phyloP scores from a whole-genome alignment of 2,797 vertebrate species.

The Ptychadena robeensis region DNA sequence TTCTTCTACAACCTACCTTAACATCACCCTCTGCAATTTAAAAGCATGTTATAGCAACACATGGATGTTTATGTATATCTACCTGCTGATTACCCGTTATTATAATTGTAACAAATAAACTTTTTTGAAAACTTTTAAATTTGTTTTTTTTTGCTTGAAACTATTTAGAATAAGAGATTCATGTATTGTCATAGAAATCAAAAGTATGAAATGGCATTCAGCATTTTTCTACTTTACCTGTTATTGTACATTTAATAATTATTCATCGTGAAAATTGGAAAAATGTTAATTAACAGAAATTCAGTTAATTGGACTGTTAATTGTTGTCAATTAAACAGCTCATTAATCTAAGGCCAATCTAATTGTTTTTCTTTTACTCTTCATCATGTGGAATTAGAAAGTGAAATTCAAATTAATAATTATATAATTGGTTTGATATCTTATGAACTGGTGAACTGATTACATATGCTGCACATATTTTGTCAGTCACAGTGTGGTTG shows the following conservation, averaged over 20 bases:
- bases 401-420: conserved; percentile 60
- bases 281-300: conserved; percentile 61
- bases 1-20: no score
- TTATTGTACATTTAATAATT: conserved; percentile 58
- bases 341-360: conserved; percentile 62
- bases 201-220: conserved; percentile 12
- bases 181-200: neutral
- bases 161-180: neutral
- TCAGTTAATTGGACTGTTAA: conserved; percentile 61
- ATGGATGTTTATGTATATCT: neutral
- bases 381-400: conserved; percentile 59
- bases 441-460: conserved; percentile 53
- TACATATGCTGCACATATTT: conserved; percentile 52
- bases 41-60: neutral
- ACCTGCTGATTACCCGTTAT: neutral
- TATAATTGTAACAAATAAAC: neutral
- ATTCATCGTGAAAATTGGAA: conserved; percentile 50
- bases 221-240: conserved; percentile 49
- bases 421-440: conserved; percentile 56
- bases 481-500: conserved; percentile 43
- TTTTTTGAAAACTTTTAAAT: neutral
- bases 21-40: no score
- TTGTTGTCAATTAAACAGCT: conserved; percentile 62
- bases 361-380: conserved; percentile 58
- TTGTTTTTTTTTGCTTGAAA: neutral